Evolutionary conservation across 1,140 invertebrate species (phyloP), one percentile per base, ranked within the genome.

Genomic region (Macrotrachela quadricornifera): DNA sequence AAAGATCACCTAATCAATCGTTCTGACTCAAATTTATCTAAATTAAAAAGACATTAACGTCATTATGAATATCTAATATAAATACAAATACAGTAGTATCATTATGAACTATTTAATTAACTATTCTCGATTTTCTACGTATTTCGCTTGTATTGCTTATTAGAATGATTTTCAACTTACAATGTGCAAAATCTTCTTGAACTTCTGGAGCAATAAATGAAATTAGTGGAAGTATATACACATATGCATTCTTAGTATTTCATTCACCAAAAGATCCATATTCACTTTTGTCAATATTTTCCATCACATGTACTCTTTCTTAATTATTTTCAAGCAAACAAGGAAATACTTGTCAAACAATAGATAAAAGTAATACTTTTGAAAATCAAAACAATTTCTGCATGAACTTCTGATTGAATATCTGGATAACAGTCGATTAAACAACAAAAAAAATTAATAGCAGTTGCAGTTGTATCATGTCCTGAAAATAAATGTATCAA

Each of bases 1-100:
- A 90, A n/a, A n/a, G n/a, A n/a, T n/a, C n/a, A 85, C 0, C 81
- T 79, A 45, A 85, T 69, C 73, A 92, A 94, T 64, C 87, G 80
- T 56, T 92, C 85, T 0, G 88, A 87, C 71, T 91, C 75, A 65
- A 88, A 94, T 50, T 71, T 74, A 30, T 81, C 74, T 0, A 87
- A 82, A 63, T 92, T 80, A 0, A 78, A 61, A 80, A 86, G 57
- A 79, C 73, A 49, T 79, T 71, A 0, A 75, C 70, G 61, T 78
- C 75, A 56, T 83, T 77, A 67, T 91, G 86, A 30, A 83, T 64
- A 57, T 75, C 77, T 61, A 75, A 80, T 0, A 67, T 61, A 9
- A 68, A 63, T 44, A 85, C 74, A 0, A 82, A 65, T 0, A 80
- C 75, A 1, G 79, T 81, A 6, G 74, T 68, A 39, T 79, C 80